Evolutionary conservation across 2,113 vertebrate genomes (phyloP).

Genomic region (Coptodon rendalli): DNA sequence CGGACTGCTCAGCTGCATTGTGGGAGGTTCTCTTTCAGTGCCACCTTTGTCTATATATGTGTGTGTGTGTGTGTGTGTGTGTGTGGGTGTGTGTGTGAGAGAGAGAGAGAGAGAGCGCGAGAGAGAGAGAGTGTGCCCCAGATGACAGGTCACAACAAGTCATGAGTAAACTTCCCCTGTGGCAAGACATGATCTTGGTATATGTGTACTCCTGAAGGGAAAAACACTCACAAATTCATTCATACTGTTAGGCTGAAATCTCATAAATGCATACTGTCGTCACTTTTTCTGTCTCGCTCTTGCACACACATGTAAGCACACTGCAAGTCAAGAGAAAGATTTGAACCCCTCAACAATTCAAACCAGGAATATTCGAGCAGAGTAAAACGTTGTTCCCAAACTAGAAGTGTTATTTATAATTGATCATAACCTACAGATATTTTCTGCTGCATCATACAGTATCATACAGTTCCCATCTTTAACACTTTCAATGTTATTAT

Average conservation of each 20-base stretch:
- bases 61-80: constrained; percentile 20
- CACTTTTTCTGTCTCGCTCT: background rate
- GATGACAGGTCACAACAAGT: constrained; percentile 71
- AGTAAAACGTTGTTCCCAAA: background rate
- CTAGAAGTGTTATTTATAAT: background rate
- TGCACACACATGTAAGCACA: background rate
- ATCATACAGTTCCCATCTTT: background rate
- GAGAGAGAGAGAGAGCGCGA: fast-evolving
- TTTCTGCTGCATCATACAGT: background rate
- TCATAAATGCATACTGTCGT: background rate
- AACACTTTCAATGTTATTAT: background rate
- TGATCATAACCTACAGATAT: background rate
- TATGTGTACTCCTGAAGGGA: background rate
- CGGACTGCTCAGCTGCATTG: constrained; percentile 67
- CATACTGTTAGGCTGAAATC: background rate
- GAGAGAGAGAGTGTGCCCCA: constrained; percentile 11
- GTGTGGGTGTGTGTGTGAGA: background rate
- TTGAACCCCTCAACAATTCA: background rate
- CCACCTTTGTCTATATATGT: constrained; percentile 71
- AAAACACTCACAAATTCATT: background rate
- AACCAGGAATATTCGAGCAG: background rate
- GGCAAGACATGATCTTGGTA: background rate
- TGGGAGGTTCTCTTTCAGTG: constrained; percentile 80
- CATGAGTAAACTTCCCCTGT: constrained; percentile 33
- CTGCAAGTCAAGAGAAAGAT: background rate